phyloP scores from a whole-genome alignment of 1,140 invertebrate species.

The Pogonus chalceus region DNA sequence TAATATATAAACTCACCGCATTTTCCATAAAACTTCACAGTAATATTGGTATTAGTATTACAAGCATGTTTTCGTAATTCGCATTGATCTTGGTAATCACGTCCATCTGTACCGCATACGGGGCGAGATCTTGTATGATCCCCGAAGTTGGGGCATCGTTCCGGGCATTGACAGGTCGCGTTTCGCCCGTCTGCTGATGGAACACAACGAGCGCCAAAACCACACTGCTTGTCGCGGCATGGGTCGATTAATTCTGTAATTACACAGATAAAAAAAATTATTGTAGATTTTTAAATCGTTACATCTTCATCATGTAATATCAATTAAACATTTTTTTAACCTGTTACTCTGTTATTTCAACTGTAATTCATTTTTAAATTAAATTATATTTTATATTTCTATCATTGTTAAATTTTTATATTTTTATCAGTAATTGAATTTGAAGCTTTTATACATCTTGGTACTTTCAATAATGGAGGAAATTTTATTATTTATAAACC shows the following conservation, averaged over 20 bases:
- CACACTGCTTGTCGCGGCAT: conserved; percentile 61
- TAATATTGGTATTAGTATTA: conserved; percentile 59
- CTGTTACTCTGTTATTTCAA: neutral
- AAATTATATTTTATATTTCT: too few relatives aligned
- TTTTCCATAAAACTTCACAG: conserved; percentile 77
- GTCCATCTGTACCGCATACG: conserved; percentile 63
- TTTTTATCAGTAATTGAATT: too few relatives aligned
- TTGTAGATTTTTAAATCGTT: neutral
- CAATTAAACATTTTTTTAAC: neutral
- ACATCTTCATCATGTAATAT: too few relatives aligned
- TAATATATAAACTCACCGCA: conserved; percentile 82
- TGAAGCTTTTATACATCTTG: too few relatives aligned
- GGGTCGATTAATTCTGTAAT: conserved; percentile 67
- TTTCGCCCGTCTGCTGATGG: conserved; percentile 61
- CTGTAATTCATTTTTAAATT: too few relatives aligned
- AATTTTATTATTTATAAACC: too few relatives aligned
- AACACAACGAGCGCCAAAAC: conserved; percentile 64
- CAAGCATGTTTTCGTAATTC: conserved; percentile 72
- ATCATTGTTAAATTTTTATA: too few relatives aligned
- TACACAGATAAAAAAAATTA: conserved; percentile 22
- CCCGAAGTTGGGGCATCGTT: conserved; percentile 66
- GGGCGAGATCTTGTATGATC: conserved; percentile 64
- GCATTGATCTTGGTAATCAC: conserved; percentile 69
- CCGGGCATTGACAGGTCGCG: conserved; percentile 63
- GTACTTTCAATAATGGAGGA: too few relatives aligned